Conservation (phyloP, 2,113 vertebrate genomes). For the Poecile atricapillus region DNA sequence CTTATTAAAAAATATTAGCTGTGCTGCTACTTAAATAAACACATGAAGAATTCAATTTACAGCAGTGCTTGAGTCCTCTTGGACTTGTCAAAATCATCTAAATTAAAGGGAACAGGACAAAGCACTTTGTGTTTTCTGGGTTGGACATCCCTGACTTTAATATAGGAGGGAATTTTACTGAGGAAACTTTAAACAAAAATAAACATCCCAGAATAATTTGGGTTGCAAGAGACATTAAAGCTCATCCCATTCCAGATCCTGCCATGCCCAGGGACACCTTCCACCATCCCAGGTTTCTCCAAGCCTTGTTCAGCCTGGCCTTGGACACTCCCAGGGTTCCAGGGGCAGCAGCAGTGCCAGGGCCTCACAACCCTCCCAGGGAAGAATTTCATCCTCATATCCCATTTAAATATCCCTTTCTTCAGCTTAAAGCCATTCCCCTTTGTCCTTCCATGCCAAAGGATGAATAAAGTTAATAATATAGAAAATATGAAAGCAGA, state of each 20-base stretch:
- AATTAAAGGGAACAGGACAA: background rate
- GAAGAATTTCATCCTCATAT: background rate
- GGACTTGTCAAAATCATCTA: background rate
- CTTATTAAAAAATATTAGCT: background rate
- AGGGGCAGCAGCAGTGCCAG: background rate
- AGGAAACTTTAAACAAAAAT: background rate
- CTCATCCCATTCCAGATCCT: background rate
- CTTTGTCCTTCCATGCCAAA: background rate
- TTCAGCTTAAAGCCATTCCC: background rate
- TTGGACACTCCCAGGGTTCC: background rate
- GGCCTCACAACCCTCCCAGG: rapidly evolving
- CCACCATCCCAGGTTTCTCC: rapidly evolving
- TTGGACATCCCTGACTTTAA: background rate
- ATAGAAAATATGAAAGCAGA: background rate
- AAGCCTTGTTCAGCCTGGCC: rapidly evolving
- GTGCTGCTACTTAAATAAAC: background rate
- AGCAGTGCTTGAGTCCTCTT: background rate
- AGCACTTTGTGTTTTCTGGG: background rate
- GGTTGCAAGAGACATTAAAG: background rate
- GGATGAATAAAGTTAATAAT: background rate
- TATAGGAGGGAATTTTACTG: background rate
- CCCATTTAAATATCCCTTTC: background rate
- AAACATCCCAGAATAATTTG: background rate
- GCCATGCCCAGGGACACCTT: background rate
- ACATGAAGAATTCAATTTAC: background rate